A percentile compares a stretch with the other conserved stretches of the same genome.
Evolutionary conservation across 2,888 invertebrate species (phyloP).

Genomic region (Colostygia pectinataria): DNA sequence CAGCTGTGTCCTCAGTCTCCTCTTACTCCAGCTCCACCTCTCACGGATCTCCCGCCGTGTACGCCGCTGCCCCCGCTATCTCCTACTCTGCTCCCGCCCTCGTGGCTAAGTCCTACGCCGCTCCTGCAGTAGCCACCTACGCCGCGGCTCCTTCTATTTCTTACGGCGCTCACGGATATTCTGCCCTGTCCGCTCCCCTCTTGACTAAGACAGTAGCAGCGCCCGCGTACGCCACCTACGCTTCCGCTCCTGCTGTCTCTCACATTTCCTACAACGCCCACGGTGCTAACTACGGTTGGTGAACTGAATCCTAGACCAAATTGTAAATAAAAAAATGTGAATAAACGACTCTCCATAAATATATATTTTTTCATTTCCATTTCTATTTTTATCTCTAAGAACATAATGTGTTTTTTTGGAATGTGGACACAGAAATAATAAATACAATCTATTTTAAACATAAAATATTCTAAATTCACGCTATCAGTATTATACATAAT

Average conservation of each 20-base stretch:
- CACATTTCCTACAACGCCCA: slow-evolving; percentile 85
- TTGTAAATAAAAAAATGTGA: slow-evolving; percentile 57
- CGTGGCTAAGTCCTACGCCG: slow-evolving; percentile 48
- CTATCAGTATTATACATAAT: no score
- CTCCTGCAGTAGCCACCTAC: slow-evolving; percentile 56
- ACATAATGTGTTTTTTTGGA: no score
- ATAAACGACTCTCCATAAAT: slow-evolving; percentile 51
- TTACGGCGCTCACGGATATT: slow-evolving; percentile 50
- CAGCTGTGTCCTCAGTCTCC: slow-evolving; percentile 54
- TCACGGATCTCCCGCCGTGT: slow-evolving; percentile 58
- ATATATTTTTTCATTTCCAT: no score
- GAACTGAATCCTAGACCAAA: slow-evolving; percentile 61
- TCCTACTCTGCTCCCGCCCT: slow-evolving; percentile 48
- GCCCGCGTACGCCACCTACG: slow-evolving; percentile 62
- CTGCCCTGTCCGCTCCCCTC: slow-evolving; percentile 55
- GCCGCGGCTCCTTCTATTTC: slow-evolving; percentile 46
- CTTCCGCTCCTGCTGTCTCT: slow-evolving; percentile 84
- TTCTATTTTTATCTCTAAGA: no score
- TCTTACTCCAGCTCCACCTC: slow-evolving; percentile 55
- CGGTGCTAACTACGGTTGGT: slow-evolving; percentile 86
- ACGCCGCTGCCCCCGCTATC: slow-evolving; percentile 59
- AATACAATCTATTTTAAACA: no score
- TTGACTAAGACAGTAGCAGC: slow-evolving; percentile 43
- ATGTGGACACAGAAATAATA: no score
- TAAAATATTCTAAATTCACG: no score